Base-by-base conservation (phyloP, 2,113 vertebrate species). In the Misgurnus anguillicaudatus region DNA sequence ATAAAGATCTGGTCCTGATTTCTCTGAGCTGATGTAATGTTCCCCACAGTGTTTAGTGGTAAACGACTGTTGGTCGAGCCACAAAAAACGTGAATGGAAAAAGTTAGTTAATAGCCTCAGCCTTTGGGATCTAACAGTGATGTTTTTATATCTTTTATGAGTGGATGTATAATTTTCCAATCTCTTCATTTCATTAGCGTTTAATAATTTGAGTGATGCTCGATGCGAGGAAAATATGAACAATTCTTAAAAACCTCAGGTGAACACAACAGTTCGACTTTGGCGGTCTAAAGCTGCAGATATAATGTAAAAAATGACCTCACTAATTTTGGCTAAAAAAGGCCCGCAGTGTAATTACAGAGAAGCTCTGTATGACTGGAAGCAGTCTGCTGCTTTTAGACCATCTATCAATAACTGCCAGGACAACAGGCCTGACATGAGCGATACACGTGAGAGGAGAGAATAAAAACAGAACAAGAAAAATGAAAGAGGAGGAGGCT, bases 301-400 rank as follows among this genome's bases (percentile, higher is more conserved):
- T 53, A 64, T 63, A 55, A 55, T 21, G 53, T 17, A 80, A 65
- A 41, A 61, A 69, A 66, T 58, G 7, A 58, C 76, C 48, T 65
- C n/a, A 74, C n/a, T 55, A 65, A 80, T 81, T 70, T 76, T 51
- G 77, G 67, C 85, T 80, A 68, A 83, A 64, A 80, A 80, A 75
- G 78, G 62, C 31, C 53, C 51, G 24, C 39, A 13, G 55, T 77
- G 75, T 88, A 87, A 89, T 88, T 87, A 91, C 10, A 89, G 85
- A 80, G 83, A 80, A 79, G 83, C 71, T 75, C 68, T 66, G 53
- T 14, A 14, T n/a, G 57, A 86, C 86, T 87, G 83, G 86, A 84
- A 85, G 75, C 74, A 72, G 79, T 84, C 76, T 86, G 74, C 48
- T 77, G 69, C 39, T 70, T 80, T 83, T 78, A 85, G 84, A 78